These are phyloP conservation scores for Riparia riparia DNA, from an alignment of 2,113 vertebrate species.

Conservation along the genomic window DNA sequence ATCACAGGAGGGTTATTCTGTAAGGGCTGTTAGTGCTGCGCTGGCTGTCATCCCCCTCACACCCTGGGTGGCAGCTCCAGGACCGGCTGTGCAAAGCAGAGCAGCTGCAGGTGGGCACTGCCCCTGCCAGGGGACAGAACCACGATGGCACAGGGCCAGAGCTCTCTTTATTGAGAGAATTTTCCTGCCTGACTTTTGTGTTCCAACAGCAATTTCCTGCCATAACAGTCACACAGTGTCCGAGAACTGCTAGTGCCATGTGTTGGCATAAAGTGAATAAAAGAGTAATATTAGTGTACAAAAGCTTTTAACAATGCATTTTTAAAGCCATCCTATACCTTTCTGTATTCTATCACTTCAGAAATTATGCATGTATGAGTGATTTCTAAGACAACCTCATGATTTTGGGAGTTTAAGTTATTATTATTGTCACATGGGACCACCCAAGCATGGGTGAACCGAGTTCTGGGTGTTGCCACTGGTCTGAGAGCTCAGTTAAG, in stretches of 20 bases:
- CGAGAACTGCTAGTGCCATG: not conserved
- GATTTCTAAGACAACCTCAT: not conserved
- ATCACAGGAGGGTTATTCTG: accelerated
- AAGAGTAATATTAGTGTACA: not conserved
- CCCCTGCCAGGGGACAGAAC: not conserved
- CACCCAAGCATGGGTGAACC: not conserved
- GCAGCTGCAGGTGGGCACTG: not conserved
- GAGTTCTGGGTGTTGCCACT: not conserved
- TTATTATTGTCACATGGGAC: not conserved
- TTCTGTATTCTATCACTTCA: accelerated
- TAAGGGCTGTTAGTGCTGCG: not conserved
- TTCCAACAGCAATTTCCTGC: not conserved
- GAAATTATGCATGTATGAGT: not conserved
- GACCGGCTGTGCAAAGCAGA: not conserved
- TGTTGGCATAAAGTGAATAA: not conserved
- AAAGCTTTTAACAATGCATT: not conserved
- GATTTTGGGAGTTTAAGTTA: not conserved
- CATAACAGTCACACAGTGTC: not conserved
- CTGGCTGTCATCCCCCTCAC: accelerated
- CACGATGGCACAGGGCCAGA: not conserved
- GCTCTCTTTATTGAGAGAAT: not conserved
- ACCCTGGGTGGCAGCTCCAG: not conserved
- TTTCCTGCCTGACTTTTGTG: not conserved
- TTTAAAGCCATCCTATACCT: not conserved
- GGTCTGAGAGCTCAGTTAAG: not conserved